Percentiles rank a stretch among this genome's conserved stretches.
Conservation (phyloP, 2,888 invertebrate species). For the Ophioninae sp. region DNA sequence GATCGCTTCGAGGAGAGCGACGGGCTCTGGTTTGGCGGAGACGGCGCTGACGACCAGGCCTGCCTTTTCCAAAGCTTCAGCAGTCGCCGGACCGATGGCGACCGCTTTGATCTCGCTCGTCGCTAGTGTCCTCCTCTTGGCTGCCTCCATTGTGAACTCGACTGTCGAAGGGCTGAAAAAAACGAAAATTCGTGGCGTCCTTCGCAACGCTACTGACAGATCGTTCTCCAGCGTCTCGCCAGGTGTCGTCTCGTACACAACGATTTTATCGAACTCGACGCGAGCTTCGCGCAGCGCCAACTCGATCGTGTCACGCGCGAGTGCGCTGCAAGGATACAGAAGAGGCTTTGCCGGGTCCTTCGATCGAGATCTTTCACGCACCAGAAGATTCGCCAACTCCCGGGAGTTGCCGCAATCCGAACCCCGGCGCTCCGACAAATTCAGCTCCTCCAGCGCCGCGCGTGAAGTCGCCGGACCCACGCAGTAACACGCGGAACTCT, state of each 20-base stretch:
- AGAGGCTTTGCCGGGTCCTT: conserved; percentile 65
- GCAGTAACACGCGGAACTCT: conserved; percentile 72
- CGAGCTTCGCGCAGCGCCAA: conserved; percentile 65
- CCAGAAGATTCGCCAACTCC: conserved; percentile 73
- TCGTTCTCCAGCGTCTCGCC: conserved; percentile 70
- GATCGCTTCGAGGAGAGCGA: conserved; percentile 71
- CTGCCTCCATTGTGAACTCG: conserved; percentile 68
- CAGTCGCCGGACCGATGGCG: conserved; percentile 78
- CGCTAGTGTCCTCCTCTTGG: conserved; percentile 60
- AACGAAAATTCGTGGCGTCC: conserved; percentile 70
- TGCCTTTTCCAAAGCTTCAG: conserved; percentile 70
- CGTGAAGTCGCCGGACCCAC: conserved; percentile 76
- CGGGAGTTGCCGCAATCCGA: conserved; percentile 76
- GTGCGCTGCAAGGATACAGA: conserved; percentile 77
- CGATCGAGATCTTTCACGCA: conserved; percentile 72
- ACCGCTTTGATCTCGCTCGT: conserved; percentile 69
- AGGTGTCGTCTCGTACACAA: conserved; percentile 74
- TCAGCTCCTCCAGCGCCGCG: conserved; percentile 68
- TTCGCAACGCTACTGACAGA: conserved; percentile 65
- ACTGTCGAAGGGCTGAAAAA: conserved; percentile 79
- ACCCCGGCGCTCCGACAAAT: conserved; percentile 71
- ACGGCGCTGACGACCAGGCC: conserved; percentile 70
- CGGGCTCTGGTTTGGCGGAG: conserved; percentile 76
- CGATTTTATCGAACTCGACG: conserved; percentile 70
- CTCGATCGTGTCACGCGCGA: conserved; percentile 75